Evolutionary conservation across 2,888 invertebrate genomes (phyloP).

Genomic region (Tachystola acroxantha): DNA sequence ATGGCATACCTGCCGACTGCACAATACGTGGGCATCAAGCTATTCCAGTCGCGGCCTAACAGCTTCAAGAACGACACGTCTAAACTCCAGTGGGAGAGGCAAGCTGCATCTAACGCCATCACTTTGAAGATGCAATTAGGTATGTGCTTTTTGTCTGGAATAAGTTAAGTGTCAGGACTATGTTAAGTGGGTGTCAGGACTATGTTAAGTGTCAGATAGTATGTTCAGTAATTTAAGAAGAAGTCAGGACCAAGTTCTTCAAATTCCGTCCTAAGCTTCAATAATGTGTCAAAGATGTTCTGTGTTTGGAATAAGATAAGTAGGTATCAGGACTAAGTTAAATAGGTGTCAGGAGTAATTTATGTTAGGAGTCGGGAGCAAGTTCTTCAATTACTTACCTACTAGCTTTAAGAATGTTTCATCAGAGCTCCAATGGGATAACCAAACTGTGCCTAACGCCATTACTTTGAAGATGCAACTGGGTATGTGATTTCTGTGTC

Average conservation of each 20-base stretch:
- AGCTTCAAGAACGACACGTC: constrained; percentile 79
- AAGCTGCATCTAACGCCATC: constrained; percentile 79
- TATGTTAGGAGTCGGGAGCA: constrained; percentile 84
- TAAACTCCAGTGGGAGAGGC: constrained; percentile 81
- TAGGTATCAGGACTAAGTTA: too few relatives aligned
- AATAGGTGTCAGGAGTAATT: too few relatives aligned
- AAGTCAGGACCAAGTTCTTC: too few relatives aligned
- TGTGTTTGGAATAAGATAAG: too few relatives aligned
- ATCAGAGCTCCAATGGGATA: constrained; percentile 81
- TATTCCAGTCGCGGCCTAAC: constrained; percentile 79
- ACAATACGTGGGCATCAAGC: constrained; percentile 82
- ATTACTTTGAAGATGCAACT: constrained; percentile 79
- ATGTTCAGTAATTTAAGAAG: too few relatives aligned
- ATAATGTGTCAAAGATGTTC: constrained; percentile 79
- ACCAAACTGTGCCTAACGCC: constrained; percentile 79
- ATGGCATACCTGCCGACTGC: constrained; percentile 80
- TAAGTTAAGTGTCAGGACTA: too few relatives aligned
- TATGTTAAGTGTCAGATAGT: too few relatives aligned
- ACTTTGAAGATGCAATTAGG: constrained; percentile 79
- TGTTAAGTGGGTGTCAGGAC: too few relatives aligned
- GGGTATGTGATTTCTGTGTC: constrained; percentile 54
- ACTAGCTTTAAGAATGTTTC: constrained; percentile 78
- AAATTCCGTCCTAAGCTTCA: too few relatives aligned
- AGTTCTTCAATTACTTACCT: constrained; percentile 80
- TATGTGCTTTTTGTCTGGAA: too few relatives aligned